Evolutionary conservation across 1,140 invertebrate genomes (phyloP), one percentile per base, ranked within the genome.

Genomic region (Delia radicum): DNA sequence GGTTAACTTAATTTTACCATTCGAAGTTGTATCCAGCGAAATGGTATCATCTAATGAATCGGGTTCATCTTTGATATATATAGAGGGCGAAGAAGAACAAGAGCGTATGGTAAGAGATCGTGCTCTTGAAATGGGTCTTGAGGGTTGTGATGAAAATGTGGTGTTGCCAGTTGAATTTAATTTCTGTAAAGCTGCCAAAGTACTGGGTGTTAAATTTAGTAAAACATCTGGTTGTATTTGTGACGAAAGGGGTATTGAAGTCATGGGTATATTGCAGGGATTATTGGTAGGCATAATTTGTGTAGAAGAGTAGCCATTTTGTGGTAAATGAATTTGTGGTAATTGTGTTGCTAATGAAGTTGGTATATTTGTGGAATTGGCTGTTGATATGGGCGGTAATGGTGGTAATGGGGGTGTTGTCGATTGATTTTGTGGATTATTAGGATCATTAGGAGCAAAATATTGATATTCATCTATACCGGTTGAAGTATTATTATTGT

Each of bases 31-130:
- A 31, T 63, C 48, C 10, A 77, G 24, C 6, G 76, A 77, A 7
- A 74, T 69, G 10, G 76, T 77, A 4, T 77, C 75, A 12, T 72
- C 77, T 5, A 71, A 33, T 2, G 81, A 81, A 21, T 81, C 79
- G 4, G 83, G 83, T 63, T 85, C 83, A 33, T 85, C 83, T 77
- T 85, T 85, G 21, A 85, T 85, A 48, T 84, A 85, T 27, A 85
- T 85, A 6, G 83, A 85, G 0, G 83, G 83, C 3, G 83, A 85
- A 15, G 80, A 81, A 71, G 83, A 85, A 73, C 81, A 80, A 4
- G 83, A 83, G 31, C 65, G 65, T 69, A 33, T 69, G n/a, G 65
- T 69, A 12, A 69, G 29, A 21, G 65, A 69, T 12, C 65, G 65
- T 6, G 65, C 65, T 6, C 75, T 78, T 4, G 82, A 84, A 26